Base-by-base conservation (phyloP, 2,888 invertebrate genomes). In the Callinectes sapidus region DNA sequence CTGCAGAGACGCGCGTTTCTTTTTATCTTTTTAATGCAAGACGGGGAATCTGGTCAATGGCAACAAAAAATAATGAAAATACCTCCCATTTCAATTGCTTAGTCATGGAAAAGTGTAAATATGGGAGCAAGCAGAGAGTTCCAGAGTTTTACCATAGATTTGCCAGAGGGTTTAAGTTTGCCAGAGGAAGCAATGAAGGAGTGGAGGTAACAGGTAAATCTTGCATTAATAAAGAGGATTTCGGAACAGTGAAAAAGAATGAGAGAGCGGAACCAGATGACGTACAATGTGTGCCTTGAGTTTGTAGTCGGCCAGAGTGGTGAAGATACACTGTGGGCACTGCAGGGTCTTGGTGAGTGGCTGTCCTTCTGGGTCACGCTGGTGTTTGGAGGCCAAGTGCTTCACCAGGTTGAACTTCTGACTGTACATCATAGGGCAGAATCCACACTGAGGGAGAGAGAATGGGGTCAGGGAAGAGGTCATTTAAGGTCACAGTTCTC, bases 361-460 rank as follows among this genome's bases (percentile, higher is more conserved):
- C n/a, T 93, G 93, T 0, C 95, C 95, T n/a, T 94, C 93, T 18
- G 95, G 87, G 42, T 95, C 94, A 71, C 95, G 95, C 18, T 94
- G 93, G 89, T 95, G 95, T 23, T 95, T 94, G 55, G 95, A 94
- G 14, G 95, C 95, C 48, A 95, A 87, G 91, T 95, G 95, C 85
- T 95, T 95, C 23, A 93, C 90, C 42, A 95, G 94, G 92, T 95
- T 95, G 14, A 94, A 94, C 90, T 95, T 95, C 93, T 95, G 95
- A 54, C 95, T 95, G 32, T 95, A 95, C 32, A 93, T 93, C 89
- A 95, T 95, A 16, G 94, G 94, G 87, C 95, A 95, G 32, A 35
- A 89, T 13, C 89, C 92, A 89, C 92, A 92, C 92, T 92, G 89
- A 6, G 16, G n/a, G 55, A 0, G 13, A 23, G 8, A 8, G 28